Evolutionary conservation across 2,888 invertebrate species (phyloP).

Genomic region (Stenotaenia linearis): DNA sequence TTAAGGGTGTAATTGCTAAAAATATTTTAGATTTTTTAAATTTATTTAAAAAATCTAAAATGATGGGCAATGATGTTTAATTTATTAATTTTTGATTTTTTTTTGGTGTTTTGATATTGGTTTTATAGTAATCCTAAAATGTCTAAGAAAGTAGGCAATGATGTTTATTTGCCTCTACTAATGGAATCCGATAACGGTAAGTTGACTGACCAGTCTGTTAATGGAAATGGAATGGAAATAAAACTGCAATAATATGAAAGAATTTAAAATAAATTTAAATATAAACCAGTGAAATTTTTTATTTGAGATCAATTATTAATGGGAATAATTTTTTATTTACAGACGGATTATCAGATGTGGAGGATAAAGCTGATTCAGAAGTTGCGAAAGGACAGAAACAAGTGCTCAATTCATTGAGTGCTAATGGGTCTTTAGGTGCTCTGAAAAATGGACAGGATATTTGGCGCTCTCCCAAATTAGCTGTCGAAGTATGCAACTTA

Average conservation of each 20-base stretch:
- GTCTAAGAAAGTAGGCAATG: background rate
- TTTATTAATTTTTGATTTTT: background rate
- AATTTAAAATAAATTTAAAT: too few species aligned
- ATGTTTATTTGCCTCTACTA: background rate
- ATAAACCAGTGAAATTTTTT: too few species aligned
- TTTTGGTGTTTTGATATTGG: background rate
- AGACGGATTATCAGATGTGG: background rate
- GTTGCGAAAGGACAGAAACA: background rate
- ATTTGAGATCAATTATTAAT: too few species aligned
- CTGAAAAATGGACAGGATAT: background rate
- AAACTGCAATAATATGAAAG: too few species aligned
- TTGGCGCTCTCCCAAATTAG: conserved; percentile 52
- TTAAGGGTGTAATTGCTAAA: too few species aligned
- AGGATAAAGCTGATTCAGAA: background rate
- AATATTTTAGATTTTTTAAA: too few species aligned
- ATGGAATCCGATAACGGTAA: background rate
- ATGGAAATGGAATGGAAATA: background rate
- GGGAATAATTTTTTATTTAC: background rate
- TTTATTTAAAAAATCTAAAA: too few species aligned
- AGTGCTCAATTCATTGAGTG: background rate
- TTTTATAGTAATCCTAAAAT: background rate
- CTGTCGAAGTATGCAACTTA: conserved; percentile 79
- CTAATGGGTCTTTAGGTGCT: background rate
- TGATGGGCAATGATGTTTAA: background rate
- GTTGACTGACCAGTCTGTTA: background rate